phyloP scores from a whole-genome alignment of 2,888 invertebrate species.

The Pyrrhosoma nymphula region DNA sequence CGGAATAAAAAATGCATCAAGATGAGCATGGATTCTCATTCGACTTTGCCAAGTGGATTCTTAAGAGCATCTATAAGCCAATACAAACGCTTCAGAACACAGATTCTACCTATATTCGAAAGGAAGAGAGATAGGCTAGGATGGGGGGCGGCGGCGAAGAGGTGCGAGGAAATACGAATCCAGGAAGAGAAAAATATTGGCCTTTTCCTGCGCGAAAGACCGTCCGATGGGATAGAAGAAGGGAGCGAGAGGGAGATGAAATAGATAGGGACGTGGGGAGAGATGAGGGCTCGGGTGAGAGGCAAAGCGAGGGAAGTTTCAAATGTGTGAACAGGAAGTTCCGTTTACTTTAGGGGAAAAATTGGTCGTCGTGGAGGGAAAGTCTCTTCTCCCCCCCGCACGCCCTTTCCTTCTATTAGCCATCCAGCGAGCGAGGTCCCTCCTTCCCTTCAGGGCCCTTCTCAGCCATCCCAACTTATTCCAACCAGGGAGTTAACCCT shows the following conservation, averaged over 20 bases:
- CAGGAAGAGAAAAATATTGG: background rate
- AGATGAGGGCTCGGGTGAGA: background rate
- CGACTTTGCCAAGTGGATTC: no score
- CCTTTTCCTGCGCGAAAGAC: background rate
- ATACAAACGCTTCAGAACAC: no score
- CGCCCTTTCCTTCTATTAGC: background rate
- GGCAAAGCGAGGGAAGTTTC: background rate
- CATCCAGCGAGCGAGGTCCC: background rate
- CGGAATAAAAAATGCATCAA: no score
- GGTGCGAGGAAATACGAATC: background rate
- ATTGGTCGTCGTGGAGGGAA: background rate
- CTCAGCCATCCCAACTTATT: background rate
- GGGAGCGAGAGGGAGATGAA: background rate
- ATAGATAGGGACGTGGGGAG: background rate
- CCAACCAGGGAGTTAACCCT: background rate
- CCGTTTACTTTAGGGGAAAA: slow-evolving; percentile 37
- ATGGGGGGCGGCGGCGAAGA: background rate
- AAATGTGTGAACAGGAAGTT: slow-evolving; percentile 32
- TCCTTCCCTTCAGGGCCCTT: no score
- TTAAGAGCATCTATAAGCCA: no score
- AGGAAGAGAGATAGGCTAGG: background rate
- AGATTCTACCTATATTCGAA: no score
- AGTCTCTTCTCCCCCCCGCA: background rate
- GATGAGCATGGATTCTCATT: no score
- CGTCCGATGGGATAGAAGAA: background rate